A percentile compares a stretch with the other conserved stretches of the same genome.
Conservation (phyloP, 2,888 invertebrate genomes). For the Flexamia atlantica region DNA sequence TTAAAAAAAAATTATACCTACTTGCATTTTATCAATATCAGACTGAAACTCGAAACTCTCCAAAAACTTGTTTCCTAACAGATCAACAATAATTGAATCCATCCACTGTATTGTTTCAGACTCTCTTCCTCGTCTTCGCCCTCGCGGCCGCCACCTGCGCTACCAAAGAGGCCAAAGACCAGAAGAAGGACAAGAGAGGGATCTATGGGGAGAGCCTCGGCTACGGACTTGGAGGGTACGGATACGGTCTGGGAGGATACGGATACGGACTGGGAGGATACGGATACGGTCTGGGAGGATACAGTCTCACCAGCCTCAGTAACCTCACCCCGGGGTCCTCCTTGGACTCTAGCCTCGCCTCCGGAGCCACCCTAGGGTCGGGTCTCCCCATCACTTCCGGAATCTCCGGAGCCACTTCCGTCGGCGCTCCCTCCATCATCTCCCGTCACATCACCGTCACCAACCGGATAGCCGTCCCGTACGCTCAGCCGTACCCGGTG, state of each 20-base stretch:
- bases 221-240: slow-evolving; percentile 40
- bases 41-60: no score
- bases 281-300: background rate
- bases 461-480: slow-evolving; percentile 52
- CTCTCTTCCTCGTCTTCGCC: slow-evolving; percentile 24
- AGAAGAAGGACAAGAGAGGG: slow-evolving; percentile 36
- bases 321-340: background rate
- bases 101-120: slow-evolving; percentile 7
- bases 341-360: slow-evolving; percentile 14
- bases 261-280: slow-evolving; percentile 29
- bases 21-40: no score
- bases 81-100: no score
- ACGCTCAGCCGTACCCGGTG: slow-evolving; percentile 70
- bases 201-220: slow-evolving; percentile 34
- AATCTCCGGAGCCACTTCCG: background rate
- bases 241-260: background rate
- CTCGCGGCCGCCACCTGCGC: slow-evolving; percentile 4
- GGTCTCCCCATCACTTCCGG: background rate
- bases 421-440: slow-evolving; percentile 19
- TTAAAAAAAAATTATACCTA: no score
- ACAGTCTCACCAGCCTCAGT: background rate
- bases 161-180: slow-evolving; percentile 45
- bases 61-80: no score
- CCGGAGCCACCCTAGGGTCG: slow-evolving; percentile 48
- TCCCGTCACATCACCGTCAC: slow-evolving; percentile 51